Base-by-base conservation (phyloP, 92 coral and sea anemone species). In the Parazoanthus swiftii region DNA sequence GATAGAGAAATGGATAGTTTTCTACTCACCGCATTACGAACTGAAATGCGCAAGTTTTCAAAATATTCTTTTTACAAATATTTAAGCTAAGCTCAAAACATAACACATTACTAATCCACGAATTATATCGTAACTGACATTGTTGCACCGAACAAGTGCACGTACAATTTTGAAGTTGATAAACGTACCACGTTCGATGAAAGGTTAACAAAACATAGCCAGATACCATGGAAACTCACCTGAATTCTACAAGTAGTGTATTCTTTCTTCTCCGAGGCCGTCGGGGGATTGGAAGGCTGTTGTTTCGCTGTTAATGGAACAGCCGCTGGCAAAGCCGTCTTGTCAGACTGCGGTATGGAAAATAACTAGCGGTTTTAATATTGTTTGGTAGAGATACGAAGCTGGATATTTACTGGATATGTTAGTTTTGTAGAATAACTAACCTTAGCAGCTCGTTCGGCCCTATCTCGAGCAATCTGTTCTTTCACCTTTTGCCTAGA, bases 401-500 rank as follows among this genome's bases (percentile, higher is more conserved):
- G 26, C 70, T 63, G 2, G n/a, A 4, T 5, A 63, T 63, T 63
- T 63, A 26, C 25, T 63, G n/a, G 70, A 20, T 11, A 14, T 0
- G 59, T 15, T 15, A 54, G 20, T 29, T 29, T 29, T 29, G 33
- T 29, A 29, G 33, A 29, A 29, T 29, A 29, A 26, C 90, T 71
- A 50, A 97, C 99, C 96, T 97, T 96, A 37, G 92, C 88, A 73
- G 98, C 98, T 89, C 95, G 90, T 77, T 97, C 98, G 16, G 95
- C 98, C 65, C 83, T 93, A 77, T 97, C 99, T 79, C 93, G 93
- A 26, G 98, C 99, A 71, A 97, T 97, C 90, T 97, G 95, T 16
- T 97, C 98, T 76, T 92, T 93, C 9, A 97, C 95, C 81, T 89
- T 92, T 86, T 97, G 99, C 83, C 99, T 97, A 89, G 6, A 89